phyloP scores from a whole-genome alignment of 2,797 vertebrate species.

The Sebastes variabilis region DNA sequence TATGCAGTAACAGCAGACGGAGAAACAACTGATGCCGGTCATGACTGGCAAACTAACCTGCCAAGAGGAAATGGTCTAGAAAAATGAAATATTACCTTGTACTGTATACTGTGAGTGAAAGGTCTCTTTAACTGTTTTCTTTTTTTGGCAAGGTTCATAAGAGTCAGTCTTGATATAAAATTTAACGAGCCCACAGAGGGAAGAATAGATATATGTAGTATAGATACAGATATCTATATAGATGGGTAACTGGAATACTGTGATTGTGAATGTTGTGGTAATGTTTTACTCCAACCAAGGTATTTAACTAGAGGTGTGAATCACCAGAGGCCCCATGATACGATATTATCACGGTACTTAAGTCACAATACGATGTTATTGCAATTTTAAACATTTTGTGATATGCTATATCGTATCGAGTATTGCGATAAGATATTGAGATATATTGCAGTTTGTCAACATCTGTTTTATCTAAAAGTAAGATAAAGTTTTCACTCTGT shows the following conservation, averaged over 20 bases:
- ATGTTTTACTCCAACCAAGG: not conserved
- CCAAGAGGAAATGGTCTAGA: slow-evolving; percentile 5
- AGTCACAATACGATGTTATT: too few species aligned
- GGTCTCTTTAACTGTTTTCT: not conserved
- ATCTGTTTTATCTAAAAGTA: too few species aligned
- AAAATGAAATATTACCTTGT: slow-evolving; percentile 1
- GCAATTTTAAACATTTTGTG: too few species aligned
- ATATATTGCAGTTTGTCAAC: too few species aligned
- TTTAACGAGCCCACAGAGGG: not conserved
- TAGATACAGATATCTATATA: not conserved
- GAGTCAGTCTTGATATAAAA: not conserved
- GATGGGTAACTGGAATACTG: not conserved
- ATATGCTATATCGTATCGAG: too few species aligned
- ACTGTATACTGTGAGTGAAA: not conserved
- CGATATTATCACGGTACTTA: too few species aligned
- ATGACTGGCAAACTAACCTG: not conserved
- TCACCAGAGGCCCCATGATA: too few species aligned
- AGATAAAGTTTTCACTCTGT: too few species aligned
- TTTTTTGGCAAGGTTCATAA: not conserved
- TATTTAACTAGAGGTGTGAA: not conserved
- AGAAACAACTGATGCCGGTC: not conserved
- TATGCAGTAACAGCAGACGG: not conserved
- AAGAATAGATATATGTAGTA: not conserved
- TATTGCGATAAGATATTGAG: too few species aligned
- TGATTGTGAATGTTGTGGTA: not conserved